Evolutionary conservation across 2,797 vertebrate species (phyloP).

Genomic region (Enteromius treurensis): DNA sequence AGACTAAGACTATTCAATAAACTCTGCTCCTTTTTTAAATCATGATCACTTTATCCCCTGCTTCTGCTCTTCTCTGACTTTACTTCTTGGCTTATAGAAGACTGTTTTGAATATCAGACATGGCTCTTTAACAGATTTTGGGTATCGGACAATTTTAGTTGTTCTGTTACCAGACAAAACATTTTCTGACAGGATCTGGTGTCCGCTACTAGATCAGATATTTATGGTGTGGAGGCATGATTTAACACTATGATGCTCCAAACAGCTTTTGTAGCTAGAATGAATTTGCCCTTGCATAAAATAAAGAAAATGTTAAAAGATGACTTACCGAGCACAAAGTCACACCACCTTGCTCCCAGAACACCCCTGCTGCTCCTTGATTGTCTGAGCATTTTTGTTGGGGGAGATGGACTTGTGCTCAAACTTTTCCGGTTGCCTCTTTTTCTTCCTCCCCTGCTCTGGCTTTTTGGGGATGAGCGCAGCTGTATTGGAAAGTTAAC

Average conservation of each 20-base stretch:
- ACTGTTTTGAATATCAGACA: background rate
- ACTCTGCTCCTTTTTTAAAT: background rate
- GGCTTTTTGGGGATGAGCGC: conserved; percentile 32
- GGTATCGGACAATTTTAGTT: background rate
- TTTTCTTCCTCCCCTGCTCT: conserved; percentile 56
- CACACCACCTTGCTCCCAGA: conserved; percentile 78
- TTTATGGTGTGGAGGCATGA: background rate
- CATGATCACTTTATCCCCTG: background rate
- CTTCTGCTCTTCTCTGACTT: background rate
- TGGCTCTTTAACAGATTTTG: background rate
- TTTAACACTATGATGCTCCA: background rate
- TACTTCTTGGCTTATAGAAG: background rate
- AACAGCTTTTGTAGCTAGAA: background rate
- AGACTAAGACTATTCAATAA: background rate
- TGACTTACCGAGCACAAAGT: conserved; percentile 90
- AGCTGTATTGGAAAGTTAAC: conserved; percentile 43
- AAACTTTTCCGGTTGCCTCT: conserved; percentile 67
- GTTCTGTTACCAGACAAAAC: background rate
- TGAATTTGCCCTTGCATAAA: background rate
- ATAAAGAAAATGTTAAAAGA: background rate
- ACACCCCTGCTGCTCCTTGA: conserved; percentile 78
- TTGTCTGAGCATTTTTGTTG: conserved; percentile 78
- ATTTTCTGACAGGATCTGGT: background rate
- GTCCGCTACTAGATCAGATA: background rate
- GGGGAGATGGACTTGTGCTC: conserved; percentile 60